Evolutionary conservation across 2,888 invertebrate genomes (phyloP).

Genomic region (Zelleria hepariella): DNA sequence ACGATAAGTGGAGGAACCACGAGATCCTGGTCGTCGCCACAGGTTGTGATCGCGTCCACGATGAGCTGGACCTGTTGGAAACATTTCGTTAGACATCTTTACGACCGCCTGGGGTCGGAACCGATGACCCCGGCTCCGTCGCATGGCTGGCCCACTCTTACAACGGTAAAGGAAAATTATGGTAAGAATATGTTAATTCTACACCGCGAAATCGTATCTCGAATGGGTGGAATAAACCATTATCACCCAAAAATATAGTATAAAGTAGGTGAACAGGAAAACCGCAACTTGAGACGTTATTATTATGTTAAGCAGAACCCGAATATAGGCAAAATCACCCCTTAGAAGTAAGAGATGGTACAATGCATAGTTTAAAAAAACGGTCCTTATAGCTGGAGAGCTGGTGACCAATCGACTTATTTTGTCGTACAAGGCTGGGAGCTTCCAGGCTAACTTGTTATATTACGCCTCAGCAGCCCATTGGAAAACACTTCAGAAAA

Average conservation of each 20-base stretch:
- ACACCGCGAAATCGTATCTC: not conserved
- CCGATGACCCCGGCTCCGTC: not conserved
- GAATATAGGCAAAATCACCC: too few species aligned
- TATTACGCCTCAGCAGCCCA: too few species aligned
- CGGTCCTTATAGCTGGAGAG: too few species aligned
- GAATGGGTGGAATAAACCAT: not conserved
- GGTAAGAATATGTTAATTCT: not conserved
- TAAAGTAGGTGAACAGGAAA: not conserved
- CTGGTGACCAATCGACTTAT: too few species aligned
- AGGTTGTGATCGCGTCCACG: conserved; percentile 32
- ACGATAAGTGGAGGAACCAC: conserved; percentile 46
- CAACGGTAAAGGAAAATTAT: not conserved
- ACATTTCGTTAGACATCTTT: not conserved
- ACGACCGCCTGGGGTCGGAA: not conserved
- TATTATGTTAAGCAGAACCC: too few species aligned
- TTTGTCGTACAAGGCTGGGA: too few species aligned
- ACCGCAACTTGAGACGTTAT: not conserved
- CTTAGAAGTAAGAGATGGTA: too few species aligned
- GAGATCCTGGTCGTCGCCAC: conserved; percentile 25
- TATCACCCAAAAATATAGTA: not conserved
- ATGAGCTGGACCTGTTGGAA: conserved; percentile 38
- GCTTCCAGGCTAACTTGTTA: too few species aligned
- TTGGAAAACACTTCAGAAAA: too few species aligned
- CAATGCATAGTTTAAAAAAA: too few species aligned
- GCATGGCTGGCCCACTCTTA: not conserved